Percentiles rank a stretch among this genome's conserved stretches.
phyloP scores from a whole-genome alignment of 2,888 invertebrate genomes.

The Xanthorhoe designata region DNA sequence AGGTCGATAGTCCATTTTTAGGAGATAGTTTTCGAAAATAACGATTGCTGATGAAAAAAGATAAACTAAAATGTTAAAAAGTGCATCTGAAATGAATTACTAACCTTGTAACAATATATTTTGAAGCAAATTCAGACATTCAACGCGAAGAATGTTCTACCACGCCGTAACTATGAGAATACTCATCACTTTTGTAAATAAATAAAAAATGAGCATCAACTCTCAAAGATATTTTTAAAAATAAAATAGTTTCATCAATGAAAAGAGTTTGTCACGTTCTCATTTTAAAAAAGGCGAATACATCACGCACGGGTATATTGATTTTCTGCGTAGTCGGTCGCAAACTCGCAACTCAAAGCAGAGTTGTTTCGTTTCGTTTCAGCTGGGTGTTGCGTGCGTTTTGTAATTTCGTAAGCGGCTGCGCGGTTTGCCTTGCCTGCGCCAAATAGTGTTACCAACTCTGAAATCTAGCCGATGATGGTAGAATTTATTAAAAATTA shows the following conservation, averaged over 20 bases:
- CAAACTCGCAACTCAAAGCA: constrained; percentile 4
- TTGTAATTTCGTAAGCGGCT: constrained; percentile 3
- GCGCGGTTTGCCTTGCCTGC: constrained; percentile 1
- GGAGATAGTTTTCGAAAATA: constrained; percentile 52
- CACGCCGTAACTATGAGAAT: constrained; percentile 84
- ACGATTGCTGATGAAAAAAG: constrained; percentile 6
- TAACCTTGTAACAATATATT: constrained; percentile 77
- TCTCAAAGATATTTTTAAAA: constrained; percentile 80
- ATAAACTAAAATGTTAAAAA: constrained; percentile 26
- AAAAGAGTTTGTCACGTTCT: constrained; percentile 82
- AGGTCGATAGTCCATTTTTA: constrained; percentile 76
- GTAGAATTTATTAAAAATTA: too few relatives aligned
- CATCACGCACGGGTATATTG: constrained; percentile 81
- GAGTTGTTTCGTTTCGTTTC: constrained; percentile 16
- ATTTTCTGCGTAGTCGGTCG: constrained; percentile 74
- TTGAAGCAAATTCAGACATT: constrained; percentile 76
- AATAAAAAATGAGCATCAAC: constrained; percentile 85
- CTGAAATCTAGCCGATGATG: too few relatives aligned
- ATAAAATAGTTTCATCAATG: constrained; percentile 79
- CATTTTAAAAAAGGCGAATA: constrained; percentile 83
- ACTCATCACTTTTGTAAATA: constrained; percentile 84
- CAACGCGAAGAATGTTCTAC: constrained; percentile 81
- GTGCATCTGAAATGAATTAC: constrained; percentile 56
- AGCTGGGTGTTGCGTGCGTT: constrained; percentile 11
- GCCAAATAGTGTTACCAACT: background rate